Evolutionary conservation across 1,140 invertebrate species (phyloP).

Genomic region (Dinothrombium tinctorium): DNA sequence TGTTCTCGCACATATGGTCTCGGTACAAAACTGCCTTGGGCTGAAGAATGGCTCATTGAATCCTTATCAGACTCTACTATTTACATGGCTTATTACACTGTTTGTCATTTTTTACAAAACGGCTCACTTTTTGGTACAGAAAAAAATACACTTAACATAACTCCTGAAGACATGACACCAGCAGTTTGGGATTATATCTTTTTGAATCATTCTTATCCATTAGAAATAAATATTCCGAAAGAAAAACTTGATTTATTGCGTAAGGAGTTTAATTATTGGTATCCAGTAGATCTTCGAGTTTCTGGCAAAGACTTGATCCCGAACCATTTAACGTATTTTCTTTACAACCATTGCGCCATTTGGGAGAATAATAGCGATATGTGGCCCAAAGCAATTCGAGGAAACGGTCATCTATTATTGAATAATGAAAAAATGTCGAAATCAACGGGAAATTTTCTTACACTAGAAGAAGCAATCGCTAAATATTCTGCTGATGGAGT

Average conservation of each 20-base stretch:
- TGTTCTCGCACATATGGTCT: conserved; percentile 93
- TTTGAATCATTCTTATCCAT: conserved; percentile 44
- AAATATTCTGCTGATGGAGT: conserved; percentile 87
- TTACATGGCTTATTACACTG: conserved; percentile 95
- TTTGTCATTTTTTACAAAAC: conserved; percentile 76
- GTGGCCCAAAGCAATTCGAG: conserved; percentile 77
- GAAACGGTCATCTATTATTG: conserved; percentile 84
- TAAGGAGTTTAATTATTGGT: conserved; percentile 86
- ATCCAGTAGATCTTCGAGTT: conserved; percentile 71
- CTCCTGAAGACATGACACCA: conserved; percentile 56
- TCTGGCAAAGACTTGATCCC: conserved; percentile 99
- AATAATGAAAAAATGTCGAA: conserved; percentile 99
- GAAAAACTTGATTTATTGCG: conserved; percentile 48
- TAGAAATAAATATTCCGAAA: conserved; percentile 41
- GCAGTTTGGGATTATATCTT: conserved; percentile 98
- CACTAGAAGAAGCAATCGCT: conserved; percentile 58
- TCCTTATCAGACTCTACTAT: conserved; percentile 98
- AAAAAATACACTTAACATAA: conserved; percentile 46
- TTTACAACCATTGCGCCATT: conserved; percentile 91
- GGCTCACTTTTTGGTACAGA: conserved; percentile 50
- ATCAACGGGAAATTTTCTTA: conserved; percentile 94
- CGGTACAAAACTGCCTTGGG: conserved; percentile 90
- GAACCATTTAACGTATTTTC: conserved; percentile 86
- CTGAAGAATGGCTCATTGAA: conserved; percentile 88
- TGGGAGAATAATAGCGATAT: conserved; percentile 64